Conservation (phyloP, 1,140 invertebrate species). For the Bursaphelenchus mucronatus region DNA sequence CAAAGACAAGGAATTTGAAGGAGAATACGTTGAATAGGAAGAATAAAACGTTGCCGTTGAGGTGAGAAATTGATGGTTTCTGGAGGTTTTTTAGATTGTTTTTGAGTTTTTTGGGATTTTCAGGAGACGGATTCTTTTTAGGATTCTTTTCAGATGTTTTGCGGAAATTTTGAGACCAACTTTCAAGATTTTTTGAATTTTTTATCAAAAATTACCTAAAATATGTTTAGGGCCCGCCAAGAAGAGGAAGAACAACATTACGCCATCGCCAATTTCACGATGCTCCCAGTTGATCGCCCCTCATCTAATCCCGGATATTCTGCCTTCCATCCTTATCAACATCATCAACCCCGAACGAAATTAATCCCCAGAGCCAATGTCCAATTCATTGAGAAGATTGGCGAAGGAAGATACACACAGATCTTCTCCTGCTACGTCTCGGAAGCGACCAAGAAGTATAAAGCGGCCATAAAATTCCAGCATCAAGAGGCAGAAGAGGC, state of each 20-base stretch:
- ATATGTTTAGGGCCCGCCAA: too few species aligned
- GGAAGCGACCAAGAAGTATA: not conserved
- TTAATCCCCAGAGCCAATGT: conserved; percentile 1
- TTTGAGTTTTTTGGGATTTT: too few species aligned
- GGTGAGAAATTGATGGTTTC: not conserved
- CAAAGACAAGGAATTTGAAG: not conserved
- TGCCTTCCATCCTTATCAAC: not conserved
- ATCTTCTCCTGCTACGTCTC: conserved; percentile 14
- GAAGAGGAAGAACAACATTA: too few species aligned
- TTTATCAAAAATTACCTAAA: too few species aligned
- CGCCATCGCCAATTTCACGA: too few species aligned
- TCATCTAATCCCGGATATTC: not conserved
- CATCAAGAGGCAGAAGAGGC: conserved; percentile 21
- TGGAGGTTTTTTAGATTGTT: too few species aligned
- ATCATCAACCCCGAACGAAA: conserved; percentile 15
- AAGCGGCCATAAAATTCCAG: conserved; percentile 20
- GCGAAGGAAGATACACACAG: conserved; percentile 38
- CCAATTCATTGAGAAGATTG: conserved; percentile 26
- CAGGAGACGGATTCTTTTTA: too few species aligned
- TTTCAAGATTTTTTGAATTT: too few species aligned
- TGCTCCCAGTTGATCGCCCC: too few species aligned
- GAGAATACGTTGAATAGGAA: conserved; percentile 1
- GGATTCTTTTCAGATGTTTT: too few species aligned
- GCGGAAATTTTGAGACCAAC: too few species aligned
- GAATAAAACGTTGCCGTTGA: conserved; percentile 13